Percentiles rank a stretch among this genome's conserved stretches.
Conservation (phyloP, 2,888 invertebrate genomes). For the Ophioninae sp. region DNA sequence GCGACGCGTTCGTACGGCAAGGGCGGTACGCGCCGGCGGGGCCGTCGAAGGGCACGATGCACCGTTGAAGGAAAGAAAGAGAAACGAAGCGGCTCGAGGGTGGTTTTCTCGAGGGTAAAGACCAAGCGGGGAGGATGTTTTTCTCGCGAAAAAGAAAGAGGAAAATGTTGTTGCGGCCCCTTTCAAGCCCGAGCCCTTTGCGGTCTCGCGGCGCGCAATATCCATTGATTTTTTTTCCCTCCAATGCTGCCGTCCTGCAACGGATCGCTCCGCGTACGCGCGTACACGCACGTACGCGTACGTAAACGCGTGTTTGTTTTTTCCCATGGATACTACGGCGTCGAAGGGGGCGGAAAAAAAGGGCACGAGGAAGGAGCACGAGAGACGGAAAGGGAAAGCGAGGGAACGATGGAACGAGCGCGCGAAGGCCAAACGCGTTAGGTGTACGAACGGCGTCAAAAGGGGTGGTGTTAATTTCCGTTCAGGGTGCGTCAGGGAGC, state of each 20-base stretch:
- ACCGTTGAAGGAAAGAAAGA: slow-evolving; percentile 3
- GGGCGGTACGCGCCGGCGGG: neutral
- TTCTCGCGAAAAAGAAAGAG: slow-evolving; percentile 31
- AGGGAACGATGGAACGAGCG: slow-evolving; percentile 2
- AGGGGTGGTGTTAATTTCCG: slow-evolving; percentile 79
- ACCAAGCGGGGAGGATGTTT: slow-evolving; percentile 17
- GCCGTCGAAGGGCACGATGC: slow-evolving; percentile 16
- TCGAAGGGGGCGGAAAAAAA: slow-evolving; percentile 26
- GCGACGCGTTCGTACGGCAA: slow-evolving; percentile 19
- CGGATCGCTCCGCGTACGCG: slow-evolving; percentile 39
- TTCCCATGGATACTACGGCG: slow-evolving; percentile 18
- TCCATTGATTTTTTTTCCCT: slow-evolving; percentile 73
- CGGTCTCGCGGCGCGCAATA: slow-evolving; percentile 68
- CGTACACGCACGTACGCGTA: neutral
- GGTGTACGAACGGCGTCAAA: slow-evolving; percentile 39
- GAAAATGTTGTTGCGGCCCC: slow-evolving; percentile 29
- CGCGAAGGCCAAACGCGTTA: slow-evolving; percentile 30
- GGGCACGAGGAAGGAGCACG: neutral
- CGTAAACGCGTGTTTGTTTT: too few relatives aligned
- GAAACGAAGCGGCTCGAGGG: slow-evolving; percentile 16
- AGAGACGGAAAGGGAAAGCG: slow-evolving; percentile 7
- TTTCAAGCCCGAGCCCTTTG: neutral
- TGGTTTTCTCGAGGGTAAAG: slow-evolving; percentile 10
- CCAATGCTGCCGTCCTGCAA: slow-evolving; percentile 53
- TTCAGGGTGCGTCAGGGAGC: slow-evolving; percentile 76